phyloP scores from a whole-genome alignment of 2,797 vertebrate genomes.

The Hephaestus fuliginosus region DNA sequence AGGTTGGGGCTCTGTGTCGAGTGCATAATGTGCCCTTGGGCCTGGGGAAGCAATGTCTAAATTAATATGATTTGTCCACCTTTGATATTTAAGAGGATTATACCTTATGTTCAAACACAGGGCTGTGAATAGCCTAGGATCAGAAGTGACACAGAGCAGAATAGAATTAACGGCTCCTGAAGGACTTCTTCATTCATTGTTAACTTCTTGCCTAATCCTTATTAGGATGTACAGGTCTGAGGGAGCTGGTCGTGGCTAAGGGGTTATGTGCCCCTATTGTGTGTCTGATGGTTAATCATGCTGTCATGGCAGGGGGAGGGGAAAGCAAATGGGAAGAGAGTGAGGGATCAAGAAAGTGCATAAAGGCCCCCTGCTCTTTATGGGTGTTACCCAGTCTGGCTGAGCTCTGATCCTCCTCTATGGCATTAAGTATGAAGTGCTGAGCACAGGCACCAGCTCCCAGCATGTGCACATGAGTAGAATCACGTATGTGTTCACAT shows the following conservation, averaged over 20 bases:
- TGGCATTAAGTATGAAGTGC: conserved; percentile 51
- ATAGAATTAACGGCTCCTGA: conserved; percentile 85
- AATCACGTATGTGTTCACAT: conserved; percentile 29
- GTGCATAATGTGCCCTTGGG: conserved; percentile 76
- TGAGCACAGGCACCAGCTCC: conserved; percentile 35
- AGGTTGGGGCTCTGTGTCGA: conserved; percentile 66
- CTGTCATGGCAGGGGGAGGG: conserved; percentile 81
- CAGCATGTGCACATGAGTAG: conserved; percentile 52
- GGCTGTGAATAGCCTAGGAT: conserved; percentile 77
- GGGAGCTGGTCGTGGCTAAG: conserved; percentile 72
- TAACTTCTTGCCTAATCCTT: conserved; percentile 89
- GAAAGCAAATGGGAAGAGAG: conserved; percentile 71
- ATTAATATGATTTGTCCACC: conserved; percentile 87
- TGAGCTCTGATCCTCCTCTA: conserved; percentile 63
- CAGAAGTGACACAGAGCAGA: conserved; percentile 82
- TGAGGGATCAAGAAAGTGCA: conserved; percentile 74
- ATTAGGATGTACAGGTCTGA: conserved; percentile 84
- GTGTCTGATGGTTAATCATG: conserved; percentile 85
- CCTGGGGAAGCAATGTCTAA: conserved; percentile 79
- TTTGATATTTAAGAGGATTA: conserved; percentile 90
- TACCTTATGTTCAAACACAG: conserved; percentile 85
- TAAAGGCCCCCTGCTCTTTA: conserved; percentile 79
- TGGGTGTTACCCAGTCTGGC: conserved; percentile 75
- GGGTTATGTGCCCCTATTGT: conserved; percentile 87
- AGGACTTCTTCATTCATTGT: conserved; percentile 86